phyloP scores from a whole-genome alignment of 2,888 invertebrate species.

The Cosmia trapezina region DNA sequence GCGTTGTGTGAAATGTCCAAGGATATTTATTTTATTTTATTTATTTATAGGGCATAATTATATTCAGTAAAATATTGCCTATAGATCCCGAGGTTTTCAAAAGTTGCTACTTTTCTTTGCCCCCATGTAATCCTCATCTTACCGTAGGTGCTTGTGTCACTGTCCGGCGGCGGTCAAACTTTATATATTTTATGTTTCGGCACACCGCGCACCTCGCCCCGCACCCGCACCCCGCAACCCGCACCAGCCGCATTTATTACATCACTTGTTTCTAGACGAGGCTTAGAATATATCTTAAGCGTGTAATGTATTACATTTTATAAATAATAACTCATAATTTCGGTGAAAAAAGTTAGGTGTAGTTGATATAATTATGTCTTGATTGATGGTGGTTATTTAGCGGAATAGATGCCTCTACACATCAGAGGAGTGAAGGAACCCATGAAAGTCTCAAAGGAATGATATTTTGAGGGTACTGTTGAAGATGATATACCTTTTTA shows the following conservation, averaged over 20 bases:
- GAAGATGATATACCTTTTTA: too few relatives aligned
- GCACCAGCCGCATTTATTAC: slow-evolving; percentile 83
- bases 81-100: too few relatives aligned
- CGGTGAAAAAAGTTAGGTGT: neutral
- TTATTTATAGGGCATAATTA: too few relatives aligned
- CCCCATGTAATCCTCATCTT: slow-evolving; percentile 75
- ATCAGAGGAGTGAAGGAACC: neutral
- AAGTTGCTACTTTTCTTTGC: neutral
- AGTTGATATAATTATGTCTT: too few relatives aligned
- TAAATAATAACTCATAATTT: neutral
- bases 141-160: slow-evolving; percentile 81
- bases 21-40: too few relatives aligned
- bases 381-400: too few relatives aligned
- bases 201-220: slow-evolving; percentile 73
- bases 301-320: slow-evolving; percentile 8
- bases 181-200: slow-evolving; percentile 88
- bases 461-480: neutral
- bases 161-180: slow-evolving; percentile 86
- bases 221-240: slow-evolving; percentile 54
- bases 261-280: slow-evolving; percentile 69
- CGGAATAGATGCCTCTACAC: neutral
- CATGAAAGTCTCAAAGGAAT: neutral
- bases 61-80: too few relatives aligned
- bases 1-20: too few relatives aligned
- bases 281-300: slow-evolving; percentile 48